phyloP scores from a whole-genome alignment of 2,797 vertebrate genomes.

The Cetoscarus ocellatus region DNA sequence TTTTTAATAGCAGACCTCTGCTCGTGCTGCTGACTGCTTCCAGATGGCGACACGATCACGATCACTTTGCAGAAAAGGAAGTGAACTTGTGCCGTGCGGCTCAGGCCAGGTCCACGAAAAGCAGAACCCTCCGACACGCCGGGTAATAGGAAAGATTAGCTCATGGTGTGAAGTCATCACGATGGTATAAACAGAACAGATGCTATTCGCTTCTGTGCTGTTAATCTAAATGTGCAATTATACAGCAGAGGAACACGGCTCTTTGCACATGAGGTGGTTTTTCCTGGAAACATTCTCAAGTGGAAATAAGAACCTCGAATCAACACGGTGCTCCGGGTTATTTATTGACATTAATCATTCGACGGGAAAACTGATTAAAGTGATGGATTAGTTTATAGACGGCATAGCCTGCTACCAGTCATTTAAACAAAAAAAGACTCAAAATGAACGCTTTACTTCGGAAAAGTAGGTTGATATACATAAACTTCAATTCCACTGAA shows the following conservation, averaged over 20 bases:
- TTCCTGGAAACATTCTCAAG: conserved; percentile 18
- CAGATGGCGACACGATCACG: conserved; percentile 61
- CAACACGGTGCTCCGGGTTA: not conserved
- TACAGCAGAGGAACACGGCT: conserved; percentile 24
- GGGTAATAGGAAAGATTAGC: conserved; percentile 71
- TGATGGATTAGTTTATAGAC: not conserved
- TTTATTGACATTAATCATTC: conserved; percentile 1
- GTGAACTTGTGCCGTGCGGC: conserved; percentile 16
- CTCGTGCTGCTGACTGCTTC: conserved; percentile 53
- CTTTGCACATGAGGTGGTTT: conserved; percentile 9
- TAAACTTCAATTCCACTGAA: no score
- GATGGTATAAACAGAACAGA: conserved; percentile 65
- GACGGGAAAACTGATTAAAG: not conserved
- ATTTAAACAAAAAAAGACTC: not conserved
- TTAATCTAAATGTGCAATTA: conserved; percentile 21
- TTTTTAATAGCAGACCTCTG: conserved; percentile 18
- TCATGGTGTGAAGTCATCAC: conserved; percentile 71
- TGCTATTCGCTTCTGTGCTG: conserved; percentile 38
- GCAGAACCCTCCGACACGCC: conserved; percentile 44
- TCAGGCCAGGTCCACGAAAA: conserved; percentile 45
- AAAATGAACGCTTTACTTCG: not conserved
- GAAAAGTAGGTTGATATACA: not conserved
- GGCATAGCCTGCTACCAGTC: not conserved
- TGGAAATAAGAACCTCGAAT: not conserved
- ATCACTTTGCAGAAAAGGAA: conserved; percentile 35